Conservation (phyloP, 2,888 invertebrate genomes). For the Odontothrips loti region DNA sequence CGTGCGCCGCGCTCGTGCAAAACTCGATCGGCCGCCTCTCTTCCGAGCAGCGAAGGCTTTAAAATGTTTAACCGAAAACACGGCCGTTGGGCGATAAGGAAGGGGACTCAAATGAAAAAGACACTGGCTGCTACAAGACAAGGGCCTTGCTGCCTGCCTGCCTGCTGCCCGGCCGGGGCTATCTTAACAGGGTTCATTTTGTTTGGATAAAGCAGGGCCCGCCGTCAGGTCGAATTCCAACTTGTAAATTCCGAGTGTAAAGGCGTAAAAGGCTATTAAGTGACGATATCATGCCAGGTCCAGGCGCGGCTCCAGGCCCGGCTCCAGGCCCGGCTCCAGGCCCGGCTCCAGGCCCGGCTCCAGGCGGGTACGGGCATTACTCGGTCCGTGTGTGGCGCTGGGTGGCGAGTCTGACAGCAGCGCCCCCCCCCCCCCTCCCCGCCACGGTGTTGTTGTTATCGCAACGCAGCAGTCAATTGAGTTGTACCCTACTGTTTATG, state of each 20-base stretch:
- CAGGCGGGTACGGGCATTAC: too few species aligned
- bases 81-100: background rate
- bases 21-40: too few species aligned
- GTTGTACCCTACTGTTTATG: conserved; percentile 6
- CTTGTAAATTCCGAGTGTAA: background rate
- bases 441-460: background rate
- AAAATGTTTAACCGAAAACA: background rate
- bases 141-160: background rate
- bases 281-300: too few species aligned
- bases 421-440: too few species aligned
- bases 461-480: background rate
- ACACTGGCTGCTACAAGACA: background rate
- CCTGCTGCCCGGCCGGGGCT: background rate
- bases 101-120: background rate
- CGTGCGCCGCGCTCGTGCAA: too few species aligned
- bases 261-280: background rate
- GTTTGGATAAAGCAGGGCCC: background rate
- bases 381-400: too few species aligned
- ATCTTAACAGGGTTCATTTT: conserved; percentile 1
- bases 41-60: background rate
- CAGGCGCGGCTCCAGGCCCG: too few species aligned
- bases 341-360: too few species aligned
- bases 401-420: too few species aligned
- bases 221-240: background rate
- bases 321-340: too few species aligned